A percentile compares a stretch with the other conserved stretches of the same genome.
Evolutionary conservation across 2,888 invertebrate genomes (phyloP).

Genomic region (Sclerodermus sp.): DNA sequence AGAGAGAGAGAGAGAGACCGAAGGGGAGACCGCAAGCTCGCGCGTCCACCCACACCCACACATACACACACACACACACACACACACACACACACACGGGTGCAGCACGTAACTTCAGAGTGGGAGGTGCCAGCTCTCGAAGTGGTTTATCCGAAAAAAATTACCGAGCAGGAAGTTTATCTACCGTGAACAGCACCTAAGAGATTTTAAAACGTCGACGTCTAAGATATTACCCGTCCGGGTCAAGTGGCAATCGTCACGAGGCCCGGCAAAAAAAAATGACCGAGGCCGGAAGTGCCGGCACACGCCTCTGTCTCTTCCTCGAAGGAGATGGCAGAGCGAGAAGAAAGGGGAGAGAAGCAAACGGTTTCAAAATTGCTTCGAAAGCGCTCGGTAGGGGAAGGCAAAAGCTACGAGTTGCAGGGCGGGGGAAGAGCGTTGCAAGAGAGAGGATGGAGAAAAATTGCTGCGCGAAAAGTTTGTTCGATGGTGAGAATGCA

Average conservation of each 20-base stretch:
- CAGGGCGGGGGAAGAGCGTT: too few species aligned
- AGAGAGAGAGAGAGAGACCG: too few species aligned
- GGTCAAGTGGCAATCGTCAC: not conserved
- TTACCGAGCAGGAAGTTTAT: not conserved
- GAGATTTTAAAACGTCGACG: not conserved
- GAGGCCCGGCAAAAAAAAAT: not conserved
- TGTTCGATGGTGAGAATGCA: too few species aligned
- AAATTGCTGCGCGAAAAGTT: too few species aligned
- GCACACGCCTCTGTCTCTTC: not conserved
- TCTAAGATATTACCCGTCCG: not conserved
- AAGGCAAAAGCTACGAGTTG: constrained; percentile 14
- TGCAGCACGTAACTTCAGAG: too few species aligned
- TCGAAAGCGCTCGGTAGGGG: not conserved
- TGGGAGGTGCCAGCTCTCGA: too few species aligned
- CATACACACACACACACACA: too few species aligned
- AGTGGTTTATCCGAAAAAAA: not conserved
- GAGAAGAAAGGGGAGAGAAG: not conserved
- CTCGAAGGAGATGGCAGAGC: constrained; percentile 6
- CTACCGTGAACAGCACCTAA: not conserved
- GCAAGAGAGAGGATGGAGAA: too few species aligned
- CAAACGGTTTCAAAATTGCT: not conserved
- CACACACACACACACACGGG: too few species aligned
- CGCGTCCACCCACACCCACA: too few species aligned
- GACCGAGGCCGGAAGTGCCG: constrained; percentile 8
- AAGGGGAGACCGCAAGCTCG: too few species aligned